Evolutionary conservation across 1,140 invertebrate species (phyloP), one percentile per base, ranked within the genome.

Genomic region (Drosophila lowei): DNA sequence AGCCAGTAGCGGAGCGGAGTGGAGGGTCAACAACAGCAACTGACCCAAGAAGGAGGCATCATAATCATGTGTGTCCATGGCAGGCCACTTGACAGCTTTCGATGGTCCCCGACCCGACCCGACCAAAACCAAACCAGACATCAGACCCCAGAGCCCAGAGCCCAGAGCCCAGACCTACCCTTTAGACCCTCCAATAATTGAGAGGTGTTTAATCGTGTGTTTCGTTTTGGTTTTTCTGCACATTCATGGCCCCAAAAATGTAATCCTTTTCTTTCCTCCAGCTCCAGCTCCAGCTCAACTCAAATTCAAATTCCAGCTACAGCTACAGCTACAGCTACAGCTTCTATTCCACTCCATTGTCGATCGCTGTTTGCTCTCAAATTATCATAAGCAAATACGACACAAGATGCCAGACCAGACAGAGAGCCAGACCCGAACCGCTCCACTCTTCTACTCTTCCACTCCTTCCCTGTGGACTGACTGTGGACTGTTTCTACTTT

Each of bases 151-250:
- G 34, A 11, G 2, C 9, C 1, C 9, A 34, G 30, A 11, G 9
- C 0, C 55, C 59, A 41, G 44, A 41, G 25, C 47, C 54, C 54
- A 62, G 53, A 76, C 64, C 79, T 77, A 84, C 34, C 11, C 34
- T 38, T 5, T 38, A 5, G 3, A 11, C 34, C 11, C 65, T 68
- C 50, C 63, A 68, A 70, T 90, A 90, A 90, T 90, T 90, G 79
- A 90, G 88, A 90, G 88, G 88, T 90, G 88, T 90, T 90, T 88
- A 90, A 90, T 90, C 88, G 88, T 79, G 83, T 90, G 89, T 90
- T 90, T 75, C 79, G 46, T 72, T 68, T 86, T 75, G 77, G 66
- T 70, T 65, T 86, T 86, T 88, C 78, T 86, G 83, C 81, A 83
- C 78, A 88, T 81, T 86, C 83, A 88, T 83, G 83, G 68, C 58